These are phyloP conservation scores for Sinodicranocentrus sp. DNA, from an alignment of 2,888 invertebrate species.

Conservation along the genomic window DNA sequence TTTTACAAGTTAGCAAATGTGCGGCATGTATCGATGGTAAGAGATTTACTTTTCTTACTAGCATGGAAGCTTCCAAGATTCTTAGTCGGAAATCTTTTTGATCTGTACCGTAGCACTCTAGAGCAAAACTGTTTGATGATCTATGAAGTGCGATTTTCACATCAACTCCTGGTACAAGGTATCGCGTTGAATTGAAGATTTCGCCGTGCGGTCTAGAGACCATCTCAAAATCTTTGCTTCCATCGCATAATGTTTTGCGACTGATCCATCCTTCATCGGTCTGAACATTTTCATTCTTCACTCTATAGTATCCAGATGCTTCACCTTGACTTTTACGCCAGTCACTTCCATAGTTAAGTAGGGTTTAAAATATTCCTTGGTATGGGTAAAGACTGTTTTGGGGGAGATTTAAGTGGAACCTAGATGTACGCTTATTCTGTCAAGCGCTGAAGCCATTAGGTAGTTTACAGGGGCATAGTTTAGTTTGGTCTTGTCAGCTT, in stretches of 20 bases:
- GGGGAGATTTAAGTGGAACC: slow-evolving; percentile 20
- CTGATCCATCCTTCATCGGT: slow-evolving; percentile 31
- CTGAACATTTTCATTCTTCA: slow-evolving; percentile 46
- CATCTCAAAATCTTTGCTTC: slow-evolving; percentile 60
- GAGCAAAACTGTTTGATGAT: slow-evolving; percentile 49
- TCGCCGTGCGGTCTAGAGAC: slow-evolving; percentile 56
- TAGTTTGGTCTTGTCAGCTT: not conserved
- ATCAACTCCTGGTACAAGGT: slow-evolving; percentile 62
- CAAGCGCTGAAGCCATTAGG: slow-evolving; percentile 50
- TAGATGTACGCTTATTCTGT: slow-evolving; percentile 27
- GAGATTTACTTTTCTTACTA: slow-evolving; percentile 39
- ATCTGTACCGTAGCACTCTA: slow-evolving; percentile 25
- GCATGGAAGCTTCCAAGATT: slow-evolving; percentile 50
- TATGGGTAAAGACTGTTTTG: slow-evolving; percentile 48
- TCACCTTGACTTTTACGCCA: slow-evolving; percentile 41
- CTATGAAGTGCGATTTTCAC: slow-evolving; percentile 43
- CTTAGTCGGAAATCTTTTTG: slow-evolving; percentile 15
- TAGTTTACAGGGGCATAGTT: slow-evolving; percentile 59
- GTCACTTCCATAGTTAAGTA: slow-evolving; percentile 41
- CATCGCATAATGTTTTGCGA: slow-evolving; percentile 22
- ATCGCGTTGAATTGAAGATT: slow-evolving; percentile 40
- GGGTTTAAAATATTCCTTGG: slow-evolving; percentile 36
- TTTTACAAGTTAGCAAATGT: slow-evolving; percentile 50
- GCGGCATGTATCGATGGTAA: slow-evolving; percentile 50
- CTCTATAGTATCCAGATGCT: slow-evolving; percentile 48